phyloP scores from a whole-genome alignment of 2,797 vertebrate species.

The Crocodylus rhombifer region DNA sequence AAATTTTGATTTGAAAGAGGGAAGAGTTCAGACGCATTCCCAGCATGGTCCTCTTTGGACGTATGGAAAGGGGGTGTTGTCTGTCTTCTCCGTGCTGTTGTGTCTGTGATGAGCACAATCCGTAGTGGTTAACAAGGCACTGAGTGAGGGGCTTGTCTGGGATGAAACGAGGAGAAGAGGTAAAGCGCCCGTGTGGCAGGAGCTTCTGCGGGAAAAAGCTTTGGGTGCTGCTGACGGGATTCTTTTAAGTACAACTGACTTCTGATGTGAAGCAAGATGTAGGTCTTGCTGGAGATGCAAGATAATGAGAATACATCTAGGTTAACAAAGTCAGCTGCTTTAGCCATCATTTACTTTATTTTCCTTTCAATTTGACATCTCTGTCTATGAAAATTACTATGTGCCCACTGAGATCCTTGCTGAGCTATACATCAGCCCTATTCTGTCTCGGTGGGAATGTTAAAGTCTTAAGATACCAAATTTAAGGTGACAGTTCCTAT shows the following conservation, averaged over 20 bases:
- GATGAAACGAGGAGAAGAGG: fast-evolving
- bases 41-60: neutral
- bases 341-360: neutral
- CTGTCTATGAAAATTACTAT: neutral
- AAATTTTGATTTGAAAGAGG: neutral
- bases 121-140: neutral
- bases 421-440: slow-evolving; percentile 25
- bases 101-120: fast-evolving
- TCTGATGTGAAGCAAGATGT: neutral
- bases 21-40: neutral
- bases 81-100: fast-evolving
- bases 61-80: fast-evolving
- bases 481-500: slow-evolving; percentile 52
- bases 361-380: slow-evolving; percentile 39
- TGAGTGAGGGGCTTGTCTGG: neutral
- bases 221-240: neutral
- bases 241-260: neutral
- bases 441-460: slow-evolving; percentile 28
- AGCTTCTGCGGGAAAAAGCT: neutral
- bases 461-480: slow-evolving; percentile 40
- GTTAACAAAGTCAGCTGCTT: neutral
- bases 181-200: neutral
- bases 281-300: neutral
- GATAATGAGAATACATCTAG: slow-evolving; percentile 8
- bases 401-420: slow-evolving; percentile 9